Conservation (phyloP, 2,888 invertebrate species). For the Trichacis sp. region DNA sequence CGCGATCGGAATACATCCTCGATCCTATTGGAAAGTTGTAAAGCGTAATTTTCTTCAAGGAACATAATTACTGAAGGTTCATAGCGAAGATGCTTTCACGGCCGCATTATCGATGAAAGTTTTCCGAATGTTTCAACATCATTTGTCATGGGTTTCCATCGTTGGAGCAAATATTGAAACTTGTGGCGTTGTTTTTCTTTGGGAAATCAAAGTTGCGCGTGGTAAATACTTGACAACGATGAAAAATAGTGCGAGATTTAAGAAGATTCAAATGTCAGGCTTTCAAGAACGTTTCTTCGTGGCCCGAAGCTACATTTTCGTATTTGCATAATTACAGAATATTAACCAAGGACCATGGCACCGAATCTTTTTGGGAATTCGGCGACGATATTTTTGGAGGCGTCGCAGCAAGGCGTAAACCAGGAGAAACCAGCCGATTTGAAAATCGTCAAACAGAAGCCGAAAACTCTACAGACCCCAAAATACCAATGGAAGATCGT, state of each 20-base stretch:
- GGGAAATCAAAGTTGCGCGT: no score
- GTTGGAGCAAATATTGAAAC: no score
- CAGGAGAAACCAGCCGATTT: conserved; percentile 48
- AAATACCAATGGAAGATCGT: conserved; percentile 77
- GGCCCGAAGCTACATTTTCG: not conserved
- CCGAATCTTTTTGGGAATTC: conserved; percentile 75
- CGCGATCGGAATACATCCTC: no score
- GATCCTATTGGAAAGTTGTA: conserved; percentile 1
- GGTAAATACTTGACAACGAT: no score
- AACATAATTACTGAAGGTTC: not conserved
- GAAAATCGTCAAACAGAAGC: conserved; percentile 43
- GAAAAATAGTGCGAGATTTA: no score
- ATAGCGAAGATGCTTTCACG: conserved; percentile 1
- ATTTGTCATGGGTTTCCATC: no score
- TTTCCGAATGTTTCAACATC: not conserved
- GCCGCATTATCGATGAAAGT: not conserved
- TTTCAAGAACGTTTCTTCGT: not conserved
- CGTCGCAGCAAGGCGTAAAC: conserved; percentile 59
- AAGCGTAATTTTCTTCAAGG: not conserved
- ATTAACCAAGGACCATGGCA: conserved; percentile 70
- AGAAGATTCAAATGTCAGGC: not conserved
- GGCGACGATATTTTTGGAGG: conserved; percentile 70
- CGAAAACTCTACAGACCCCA: conserved; percentile 37
- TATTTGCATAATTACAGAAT: conserved; percentile 46
- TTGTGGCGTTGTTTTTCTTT: no score